Evolutionary conservation across 2,797 vertebrate genomes (phyloP), one percentile per base, ranked within the genome.

Genomic region (Clarias platycephalus): DNA sequence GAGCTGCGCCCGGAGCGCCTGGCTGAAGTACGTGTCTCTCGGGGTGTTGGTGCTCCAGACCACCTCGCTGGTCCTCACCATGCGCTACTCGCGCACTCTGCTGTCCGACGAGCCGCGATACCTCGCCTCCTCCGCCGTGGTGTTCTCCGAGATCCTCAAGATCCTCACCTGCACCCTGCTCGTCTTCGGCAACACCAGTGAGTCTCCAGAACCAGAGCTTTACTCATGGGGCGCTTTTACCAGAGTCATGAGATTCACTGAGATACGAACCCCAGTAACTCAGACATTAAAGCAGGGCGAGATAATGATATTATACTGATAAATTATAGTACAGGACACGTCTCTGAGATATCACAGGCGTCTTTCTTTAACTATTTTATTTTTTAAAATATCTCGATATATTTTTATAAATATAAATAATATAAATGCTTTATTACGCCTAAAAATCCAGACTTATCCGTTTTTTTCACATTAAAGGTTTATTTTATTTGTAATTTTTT

Each of bases 21-120:
- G 92, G 89, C 93, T 99, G 78, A 99, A 99, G 90, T 98, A 98
- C 93, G 92, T 97, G 86, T 99, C 98, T 72, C 93, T 99, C 92
- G 95, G 97, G 70, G 96, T 99, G 91, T 93, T 99, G 93, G 97
- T 99, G 83, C 96, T 98, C 91, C 98, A 99, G 95, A 99, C 97
- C 89, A 99, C 98, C 34, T 96, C 96, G 74, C 94, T 99, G 93
- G 98, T 99, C 84, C 93, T 99, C 89, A 98, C 97, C 60, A 99
- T 99, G 98, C 97, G 98, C 49, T 98, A 97, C 91, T 99, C 98
- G 71, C 97, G 98, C 57, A 99, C 97, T 0, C 92, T 98, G 88
- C 96, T 96, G 89, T 95, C 95, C 34, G 98, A 99, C 20, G 97
- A 97, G 60, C 98, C 96, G 5, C 97, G 96, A 24, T 99, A 99